A percentile compares a stretch with the other conserved stretches of the same genome.
phyloP scores from a whole-genome alignment of 2,888 invertebrate species.

The Calliopum simillimum region DNA sequence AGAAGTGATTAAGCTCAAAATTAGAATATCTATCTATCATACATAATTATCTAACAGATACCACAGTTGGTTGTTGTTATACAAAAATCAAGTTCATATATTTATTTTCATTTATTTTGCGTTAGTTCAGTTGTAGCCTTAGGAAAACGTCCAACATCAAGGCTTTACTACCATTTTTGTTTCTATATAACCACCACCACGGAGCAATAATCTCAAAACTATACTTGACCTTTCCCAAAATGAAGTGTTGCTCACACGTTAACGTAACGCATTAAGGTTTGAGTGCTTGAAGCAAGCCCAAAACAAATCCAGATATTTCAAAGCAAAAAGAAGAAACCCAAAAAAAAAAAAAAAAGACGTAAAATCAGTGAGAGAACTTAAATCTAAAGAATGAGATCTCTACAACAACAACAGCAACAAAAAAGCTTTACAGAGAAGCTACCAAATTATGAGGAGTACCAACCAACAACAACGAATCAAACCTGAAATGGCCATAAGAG shows the following conservation, averaged over 20 bases:
- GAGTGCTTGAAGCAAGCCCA: too few relatives aligned
- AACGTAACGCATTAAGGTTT: not conserved
- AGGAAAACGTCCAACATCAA: too few relatives aligned
- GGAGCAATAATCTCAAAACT: conserved; percentile 21
- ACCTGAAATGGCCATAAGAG: conserved; percentile 18
- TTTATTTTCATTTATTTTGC: too few relatives aligned
- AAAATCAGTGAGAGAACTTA: not conserved
- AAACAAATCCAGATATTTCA: too few relatives aligned
- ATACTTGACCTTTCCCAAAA: conserved; percentile 34
- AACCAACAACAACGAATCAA: not conserved
- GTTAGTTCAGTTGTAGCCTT: too few relatives aligned
- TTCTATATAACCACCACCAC: not conserved
- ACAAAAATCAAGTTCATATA: too few relatives aligned
- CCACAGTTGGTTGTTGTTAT: too few relatives aligned
- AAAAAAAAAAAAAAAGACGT: not conserved
- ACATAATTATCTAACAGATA: too few relatives aligned
- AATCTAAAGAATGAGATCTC: conserved; percentile 15
- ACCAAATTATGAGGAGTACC: too few relatives aligned
- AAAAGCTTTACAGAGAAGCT: conserved; percentile 26
- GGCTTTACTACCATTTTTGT: not conserved
- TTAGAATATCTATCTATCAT: too few relatives aligned
- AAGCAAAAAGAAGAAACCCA: not conserved
- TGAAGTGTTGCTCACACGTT: conserved; percentile 3
- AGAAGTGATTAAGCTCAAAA: too few relatives aligned
- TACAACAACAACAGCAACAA: not conserved